Base-by-base conservation (phyloP, 2,888 invertebrate genomes). In the Oscheius sp. region DNA sequence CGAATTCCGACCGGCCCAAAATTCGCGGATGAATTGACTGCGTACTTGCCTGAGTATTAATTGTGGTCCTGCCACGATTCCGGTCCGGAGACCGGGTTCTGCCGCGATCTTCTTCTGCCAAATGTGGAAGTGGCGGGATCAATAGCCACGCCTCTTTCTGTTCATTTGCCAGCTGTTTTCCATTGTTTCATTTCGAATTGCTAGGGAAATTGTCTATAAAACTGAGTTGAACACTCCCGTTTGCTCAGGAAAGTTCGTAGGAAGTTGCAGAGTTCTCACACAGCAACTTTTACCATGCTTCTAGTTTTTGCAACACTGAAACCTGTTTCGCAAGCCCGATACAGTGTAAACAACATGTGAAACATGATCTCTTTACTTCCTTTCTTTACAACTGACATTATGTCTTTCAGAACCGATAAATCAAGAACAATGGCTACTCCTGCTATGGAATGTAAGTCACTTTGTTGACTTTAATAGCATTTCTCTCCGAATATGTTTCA, bases 401-500 rank as follows among this genome's bases (percentile, higher is more conserved):
- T 5, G 4, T 42, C 42, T 42, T 42, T 42, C 42, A 42, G 42
- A 42, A 42, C 7, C 42, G 42, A 42, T 42, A 42, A 0, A 3
- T 42, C 3, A 5, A 42, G 42, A 42, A 21, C 35, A 53, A 75
- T 75, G 75, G 75, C 75, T 29, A 75, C 75, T 50, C 71, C 75
- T 63, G 75, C 71, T 47, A 75, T 75, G 75, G 75, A 75, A 75
- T 57, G 75, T 75, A 47, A 75, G 75, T 71, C 62, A 57, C 5
- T 50, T 33, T 35, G 48, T n/a, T 21, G 11, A 21, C n/a, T 71
- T 47, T 71, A 13, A 32, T 32, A 7, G 13, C n/a, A 11, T 37
- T n/a, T 63, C 9, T 55, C 11, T 57, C 33, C 7, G 33, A 35
- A 35, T 21, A 29, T 11, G 21, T 29, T 60, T 51, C 59, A 11